Conservation (phyloP, 2,888 invertebrate genomes). For the Dendrolimus houi region DNA sequence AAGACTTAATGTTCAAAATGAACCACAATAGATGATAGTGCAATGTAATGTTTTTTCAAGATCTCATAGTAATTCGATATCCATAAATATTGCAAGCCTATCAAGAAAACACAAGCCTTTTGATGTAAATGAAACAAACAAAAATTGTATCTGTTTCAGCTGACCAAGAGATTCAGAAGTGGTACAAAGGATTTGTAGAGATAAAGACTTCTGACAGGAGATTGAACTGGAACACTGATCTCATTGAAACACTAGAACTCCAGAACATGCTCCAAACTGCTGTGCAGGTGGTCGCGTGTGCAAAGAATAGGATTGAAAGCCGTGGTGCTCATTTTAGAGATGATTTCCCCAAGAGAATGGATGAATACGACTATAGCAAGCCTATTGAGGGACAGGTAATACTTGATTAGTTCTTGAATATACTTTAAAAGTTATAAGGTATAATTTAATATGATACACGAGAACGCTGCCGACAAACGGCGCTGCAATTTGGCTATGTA, state of each 20-base stretch:
- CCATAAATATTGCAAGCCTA: too few relatives aligned
- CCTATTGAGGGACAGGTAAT: slow-evolving; percentile 85
- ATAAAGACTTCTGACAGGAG: slow-evolving; percentile 83
- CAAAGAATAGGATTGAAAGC: slow-evolving; percentile 95
- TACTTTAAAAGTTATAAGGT: too few relatives aligned
- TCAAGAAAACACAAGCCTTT: too few relatives aligned
- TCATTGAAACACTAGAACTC: slow-evolving; percentile 95
- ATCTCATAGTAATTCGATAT: too few relatives aligned
- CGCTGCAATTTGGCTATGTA: too few relatives aligned
- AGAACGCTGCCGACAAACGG: too few relatives aligned
- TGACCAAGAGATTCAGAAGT: slow-evolving; percentile 77
- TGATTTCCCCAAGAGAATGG: slow-evolving; percentile 91
- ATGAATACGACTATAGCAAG: slow-evolving; percentile 96
- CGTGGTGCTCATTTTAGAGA: slow-evolving; percentile 99
- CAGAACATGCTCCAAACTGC: slow-evolving; percentile 97
- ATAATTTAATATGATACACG: too few relatives aligned
- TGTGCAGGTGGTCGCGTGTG: slow-evolving; percentile 86
- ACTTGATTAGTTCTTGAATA: too few relatives aligned
- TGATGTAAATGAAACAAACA: neutral
- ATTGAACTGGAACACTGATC: slow-evolving; percentile 96
- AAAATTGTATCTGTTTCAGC: slow-evolving; percentile 21
- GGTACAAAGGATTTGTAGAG: slow-evolving; percentile 85
- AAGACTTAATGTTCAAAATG: too few relatives aligned
- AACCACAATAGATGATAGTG: too few relatives aligned
- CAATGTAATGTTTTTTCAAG: too few relatives aligned